Evolutionary conservation across 2,888 invertebrate species (phyloP).

Genomic region (Athetis lepigone): DNA sequence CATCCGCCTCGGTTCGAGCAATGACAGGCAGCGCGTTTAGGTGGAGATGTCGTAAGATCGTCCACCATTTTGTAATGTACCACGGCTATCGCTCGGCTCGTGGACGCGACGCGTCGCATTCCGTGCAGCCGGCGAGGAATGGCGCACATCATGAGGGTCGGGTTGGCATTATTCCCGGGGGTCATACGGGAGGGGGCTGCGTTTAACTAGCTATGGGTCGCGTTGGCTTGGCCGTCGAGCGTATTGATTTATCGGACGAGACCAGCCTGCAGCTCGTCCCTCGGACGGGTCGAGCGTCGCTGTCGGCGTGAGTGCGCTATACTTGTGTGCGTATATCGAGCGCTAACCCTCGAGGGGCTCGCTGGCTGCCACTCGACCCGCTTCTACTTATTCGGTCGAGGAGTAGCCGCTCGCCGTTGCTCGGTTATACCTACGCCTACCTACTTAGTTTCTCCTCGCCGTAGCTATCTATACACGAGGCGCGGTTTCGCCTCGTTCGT

Average conservation of each 20-base stretch:
- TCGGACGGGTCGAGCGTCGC: slow-evolving; percentile 86
- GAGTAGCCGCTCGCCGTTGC: slow-evolving; percentile 84
- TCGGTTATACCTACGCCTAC: slow-evolving; percentile 88
- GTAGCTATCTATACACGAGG: slow-evolving; percentile 85
- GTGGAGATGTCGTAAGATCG: slow-evolving; percentile 91
- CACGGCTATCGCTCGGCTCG: slow-evolving; percentile 88
- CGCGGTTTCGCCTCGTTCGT: slow-evolving; percentile 86
- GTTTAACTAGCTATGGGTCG: slow-evolving; percentile 79
- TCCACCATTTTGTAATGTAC: slow-evolving; percentile 91
- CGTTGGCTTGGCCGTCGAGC: slow-evolving; percentile 83
- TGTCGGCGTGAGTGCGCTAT: slow-evolving; percentile 87
- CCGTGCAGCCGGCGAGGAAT: slow-evolving; percentile 87
- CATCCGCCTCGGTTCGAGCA: slow-evolving; percentile 88
- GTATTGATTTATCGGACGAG: slow-evolving; percentile 90
- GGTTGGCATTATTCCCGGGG: slow-evolving; percentile 87
- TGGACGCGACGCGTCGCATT: slow-evolving; percentile 88
- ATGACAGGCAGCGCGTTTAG: slow-evolving; percentile 89
- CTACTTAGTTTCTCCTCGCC: slow-evolving; percentile 89
- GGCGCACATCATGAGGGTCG: slow-evolving; percentile 86
- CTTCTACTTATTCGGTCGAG: slow-evolving; percentile 90
- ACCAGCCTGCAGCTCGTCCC: slow-evolving; percentile 88
- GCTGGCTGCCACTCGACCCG: slow-evolving; percentile 89
- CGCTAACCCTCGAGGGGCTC: slow-evolving; percentile 90
- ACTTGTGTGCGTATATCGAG: slow-evolving; percentile 88
- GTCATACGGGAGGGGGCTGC: slow-evolving; percentile 86